Evolutionary conservation across 2,797 vertebrate genomes (phyloP), one percentile per base, ranked within the genome.

Genomic region (Halcyon leucocephala): DNA sequence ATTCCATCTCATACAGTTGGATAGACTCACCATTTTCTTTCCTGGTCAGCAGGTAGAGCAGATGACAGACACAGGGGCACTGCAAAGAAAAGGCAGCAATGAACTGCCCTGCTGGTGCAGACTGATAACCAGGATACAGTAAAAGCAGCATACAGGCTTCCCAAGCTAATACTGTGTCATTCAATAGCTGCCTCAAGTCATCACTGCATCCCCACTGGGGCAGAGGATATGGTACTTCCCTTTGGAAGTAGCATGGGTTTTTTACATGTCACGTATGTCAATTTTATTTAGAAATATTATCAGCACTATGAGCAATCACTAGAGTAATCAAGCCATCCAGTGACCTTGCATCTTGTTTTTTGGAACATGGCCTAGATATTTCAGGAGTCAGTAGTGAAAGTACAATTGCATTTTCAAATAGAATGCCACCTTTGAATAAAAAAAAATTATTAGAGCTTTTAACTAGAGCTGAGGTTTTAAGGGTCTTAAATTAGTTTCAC

Each of bases 11-110:
- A 5, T 24, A 33, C 12, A 66, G 33, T 0, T 54, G 41, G 80
- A 80, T 28, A 83, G 37, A 97, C 99, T 98, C 96, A 99, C 99
- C 99, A 73, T 96, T 98, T 94, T 99, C 99, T 94, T 97, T 99
- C 95, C 97, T 98, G 67, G 99, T 99, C 96, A 99, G 96, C 96
- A 99, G 98, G 97, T 99, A 99, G 25, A 99, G 95, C 64, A 99
- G 61, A 67, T 99, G 99, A 96, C 99, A 99, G 82, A 98, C n/a
- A 26, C 97, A 99, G 66, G 99, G 99, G 83, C 99, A 99, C 99
- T 99, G 97, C 89, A 98, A 98, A 69, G 95, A 96, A 92, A 97
- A 83, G 72, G 42, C 28, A 90, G 74, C 78, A 82, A 67, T 91
- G 37, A 95, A 26, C 41, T 49, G 37, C 29, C 20, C 24, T 39